These are phyloP conservation scores for Synodontis membranacea DNA, from an alignment of 2,113 vertebrate species.

Conservation along the genomic window DNA sequence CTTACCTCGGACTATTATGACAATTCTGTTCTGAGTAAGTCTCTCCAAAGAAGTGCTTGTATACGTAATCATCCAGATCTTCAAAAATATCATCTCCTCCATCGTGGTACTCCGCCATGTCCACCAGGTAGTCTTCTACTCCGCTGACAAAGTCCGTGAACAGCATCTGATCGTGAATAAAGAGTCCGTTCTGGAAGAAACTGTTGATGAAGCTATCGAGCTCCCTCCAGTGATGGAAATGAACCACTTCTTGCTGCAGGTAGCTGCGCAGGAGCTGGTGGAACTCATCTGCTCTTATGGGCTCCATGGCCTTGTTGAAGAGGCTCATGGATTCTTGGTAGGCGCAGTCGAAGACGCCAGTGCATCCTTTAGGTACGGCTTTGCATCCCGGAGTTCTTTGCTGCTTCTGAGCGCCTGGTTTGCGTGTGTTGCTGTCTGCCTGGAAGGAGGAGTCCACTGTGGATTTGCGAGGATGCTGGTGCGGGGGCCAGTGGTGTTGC, in stretches of 20 bases:
- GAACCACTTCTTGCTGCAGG: slow-evolving; percentile 82
- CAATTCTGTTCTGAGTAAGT: slow-evolving; percentile 72
- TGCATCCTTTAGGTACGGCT: slow-evolving; percentile 74
- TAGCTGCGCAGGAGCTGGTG: slow-evolving; percentile 83
- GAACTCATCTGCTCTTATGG: slow-evolving; percentile 87
- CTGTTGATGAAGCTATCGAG: slow-evolving; percentile 83
- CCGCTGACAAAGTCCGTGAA: slow-evolving; percentile 92
- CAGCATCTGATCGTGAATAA: slow-evolving; percentile 92
- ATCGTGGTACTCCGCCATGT: slow-evolving; percentile 83
- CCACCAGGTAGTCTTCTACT: slow-evolving; percentile 86
- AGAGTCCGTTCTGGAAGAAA: slow-evolving; percentile 90
- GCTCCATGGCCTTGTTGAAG: slow-evolving; percentile 82
- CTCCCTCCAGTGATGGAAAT: slow-evolving; percentile 92
- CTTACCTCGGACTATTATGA: slow-evolving; percentile 83
- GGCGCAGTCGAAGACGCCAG: slow-evolving; percentile 83
- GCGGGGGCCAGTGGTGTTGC: slow-evolving; percentile 61
- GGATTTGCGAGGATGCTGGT: slow-evolving; percentile 60
- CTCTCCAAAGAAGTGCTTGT: slow-evolving; percentile 88
- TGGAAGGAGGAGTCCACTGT: slow-evolving; percentile 59
- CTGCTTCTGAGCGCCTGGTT: slow-evolving; percentile 62
- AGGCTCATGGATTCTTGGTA: slow-evolving; percentile 83
- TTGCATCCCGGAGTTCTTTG: slow-evolving; percentile 53
- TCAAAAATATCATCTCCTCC: slow-evolving; percentile 76
- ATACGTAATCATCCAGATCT: slow-evolving; percentile 87
- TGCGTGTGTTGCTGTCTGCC: slow-evolving; percentile 63